Conservation (phyloP, 2,888 invertebrate species). For the Colletes collaris region DNA sequence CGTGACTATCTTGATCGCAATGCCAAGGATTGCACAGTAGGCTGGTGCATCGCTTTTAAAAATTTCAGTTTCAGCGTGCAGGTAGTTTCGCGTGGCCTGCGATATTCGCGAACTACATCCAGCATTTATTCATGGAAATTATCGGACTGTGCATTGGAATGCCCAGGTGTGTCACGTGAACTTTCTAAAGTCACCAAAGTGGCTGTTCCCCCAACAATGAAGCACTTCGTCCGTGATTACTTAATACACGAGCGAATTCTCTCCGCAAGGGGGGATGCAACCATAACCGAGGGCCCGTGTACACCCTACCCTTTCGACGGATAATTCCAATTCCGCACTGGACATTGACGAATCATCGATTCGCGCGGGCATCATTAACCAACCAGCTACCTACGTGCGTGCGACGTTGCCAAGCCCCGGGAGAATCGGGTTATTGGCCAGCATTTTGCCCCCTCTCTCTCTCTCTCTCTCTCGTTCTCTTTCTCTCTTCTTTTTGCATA, state of each 20-base stretch:
- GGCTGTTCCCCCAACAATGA: no score
- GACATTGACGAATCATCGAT: slow-evolving; percentile 75
- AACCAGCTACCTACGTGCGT: slow-evolving; percentile 71
- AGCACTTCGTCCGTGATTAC: slow-evolving; percentile 4
- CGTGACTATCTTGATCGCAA: no score
- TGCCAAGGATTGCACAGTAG: no score
- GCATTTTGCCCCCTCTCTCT: slow-evolving; percentile 20
- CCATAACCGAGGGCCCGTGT: slow-evolving; percentile 2
- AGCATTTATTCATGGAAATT: no score
- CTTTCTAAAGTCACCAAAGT: no score
- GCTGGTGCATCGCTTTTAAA: no score
- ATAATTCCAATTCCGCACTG: slow-evolving; percentile 70
- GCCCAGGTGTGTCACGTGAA: no score
- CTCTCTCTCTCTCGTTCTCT: neutral
- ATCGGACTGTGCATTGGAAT: no score
- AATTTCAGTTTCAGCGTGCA: no score
- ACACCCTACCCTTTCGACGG: slow-evolving; percentile 51
- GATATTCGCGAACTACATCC: no score
- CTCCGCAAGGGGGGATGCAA: slow-evolving; percentile 3
- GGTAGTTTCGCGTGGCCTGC: no score
- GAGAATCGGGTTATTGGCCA: slow-evolving; percentile 64
- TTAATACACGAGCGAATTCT: slow-evolving; percentile 19
- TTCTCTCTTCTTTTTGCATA: neutral
- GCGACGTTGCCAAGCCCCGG: slow-evolving; percentile 54
- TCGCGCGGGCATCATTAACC: slow-evolving; percentile 75